These are phyloP conservation scores for Venturia canescens DNA, from an alignment of 1,140 invertebrate genomes.

Conservation along the genomic window DNA sequence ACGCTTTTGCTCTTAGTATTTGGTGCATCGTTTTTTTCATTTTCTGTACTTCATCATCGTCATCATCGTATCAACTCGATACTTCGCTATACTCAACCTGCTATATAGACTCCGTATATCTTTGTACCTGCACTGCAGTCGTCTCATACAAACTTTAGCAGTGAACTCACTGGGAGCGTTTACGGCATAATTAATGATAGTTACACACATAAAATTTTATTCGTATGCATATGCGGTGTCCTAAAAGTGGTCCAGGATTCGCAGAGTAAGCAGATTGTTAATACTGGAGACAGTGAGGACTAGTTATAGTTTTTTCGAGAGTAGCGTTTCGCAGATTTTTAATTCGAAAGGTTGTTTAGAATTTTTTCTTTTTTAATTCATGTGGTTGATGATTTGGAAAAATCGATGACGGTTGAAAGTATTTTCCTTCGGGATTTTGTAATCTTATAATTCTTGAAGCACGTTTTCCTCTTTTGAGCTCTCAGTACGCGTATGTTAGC, in stretches of 20 bases:
- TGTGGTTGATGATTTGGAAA: too few species aligned
- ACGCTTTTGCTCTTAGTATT: not conserved
- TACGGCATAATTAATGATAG: slow-evolving; percentile 31
- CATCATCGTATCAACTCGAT: not conserved
- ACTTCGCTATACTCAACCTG: not conserved
- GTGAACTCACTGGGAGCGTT: slow-evolving; percentile 3
- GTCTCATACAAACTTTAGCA: slow-evolving; percentile 18
- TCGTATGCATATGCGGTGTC: not conserved
- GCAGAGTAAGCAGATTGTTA: too few species aligned
- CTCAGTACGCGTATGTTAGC: too few species aligned
- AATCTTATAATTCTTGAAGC: too few species aligned
- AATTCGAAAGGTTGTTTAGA: too few species aligned
- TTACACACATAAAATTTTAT: not conserved
- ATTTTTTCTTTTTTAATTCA: too few species aligned
- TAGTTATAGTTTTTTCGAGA: too few species aligned
- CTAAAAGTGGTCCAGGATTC: not conserved
- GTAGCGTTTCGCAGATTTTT: too few species aligned
- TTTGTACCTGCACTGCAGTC: not conserved
- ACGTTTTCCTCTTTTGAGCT: too few species aligned
- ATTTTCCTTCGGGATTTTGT: too few species aligned
- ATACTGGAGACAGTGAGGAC: too few species aligned
- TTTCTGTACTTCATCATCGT: not conserved
- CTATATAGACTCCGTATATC: not conserved
- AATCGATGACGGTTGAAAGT: too few species aligned
- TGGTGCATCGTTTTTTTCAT: not conserved